Conservation (phyloP, 64 coral and sea anemone genomes). For the Acropora yongei region DNA sequence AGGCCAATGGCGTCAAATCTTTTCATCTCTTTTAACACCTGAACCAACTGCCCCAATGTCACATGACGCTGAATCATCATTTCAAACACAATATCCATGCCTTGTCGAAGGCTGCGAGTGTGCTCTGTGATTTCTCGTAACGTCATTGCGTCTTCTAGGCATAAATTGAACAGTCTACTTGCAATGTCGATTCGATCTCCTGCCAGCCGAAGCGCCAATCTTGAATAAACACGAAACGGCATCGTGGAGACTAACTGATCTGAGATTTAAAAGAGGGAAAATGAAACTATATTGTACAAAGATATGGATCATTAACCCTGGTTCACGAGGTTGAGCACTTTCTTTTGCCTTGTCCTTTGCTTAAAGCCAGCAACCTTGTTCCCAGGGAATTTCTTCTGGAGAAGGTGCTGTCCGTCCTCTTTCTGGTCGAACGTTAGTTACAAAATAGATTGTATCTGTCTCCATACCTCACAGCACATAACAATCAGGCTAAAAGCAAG, state of each 20-base stretch:
- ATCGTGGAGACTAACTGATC: slow-evolving; percentile 22
- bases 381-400: no score
- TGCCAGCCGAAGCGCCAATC: not conserved
- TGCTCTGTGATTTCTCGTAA: not conserved
- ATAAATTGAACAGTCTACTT: slow-evolving; percentile 14
- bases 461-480: no score
- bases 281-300: not conserved
- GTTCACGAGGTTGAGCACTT: no score
- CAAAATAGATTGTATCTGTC: no score
- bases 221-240: slow-evolving; percentile 11
- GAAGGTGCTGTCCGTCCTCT: no score
- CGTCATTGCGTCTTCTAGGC: not conserved
- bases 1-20: slow-evolving; percentile 23
- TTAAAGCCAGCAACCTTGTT: no score
- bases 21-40: slow-evolving; percentile 6
- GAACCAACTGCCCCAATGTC: slow-evolving; percentile 1
- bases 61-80: slow-evolving; percentile 9
- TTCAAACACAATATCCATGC: slow-evolving; percentile 1
- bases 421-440: no score
- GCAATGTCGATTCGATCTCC: slow-evolving; percentile 8
- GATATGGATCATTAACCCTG: no score
- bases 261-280: not conserved
- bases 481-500: no score
- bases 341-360: no score
- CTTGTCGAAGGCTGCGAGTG: not conserved